Conservation (phyloP, 2,888 invertebrate genomes). For the Drosophila emarginata region DNA sequence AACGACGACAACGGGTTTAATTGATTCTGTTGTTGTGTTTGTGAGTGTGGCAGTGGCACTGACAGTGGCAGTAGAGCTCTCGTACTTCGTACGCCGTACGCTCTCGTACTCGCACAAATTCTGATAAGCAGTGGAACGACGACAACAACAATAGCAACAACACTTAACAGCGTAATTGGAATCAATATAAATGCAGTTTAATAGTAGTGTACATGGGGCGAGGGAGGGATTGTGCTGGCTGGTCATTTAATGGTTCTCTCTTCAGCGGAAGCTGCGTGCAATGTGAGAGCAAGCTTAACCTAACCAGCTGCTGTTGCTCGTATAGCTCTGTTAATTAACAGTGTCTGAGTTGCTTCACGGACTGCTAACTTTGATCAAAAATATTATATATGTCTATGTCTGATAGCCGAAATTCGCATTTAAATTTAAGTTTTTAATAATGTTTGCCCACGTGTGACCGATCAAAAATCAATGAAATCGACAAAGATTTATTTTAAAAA, state of each 20-base stretch:
- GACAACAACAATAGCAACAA: neutral
- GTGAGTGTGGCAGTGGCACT: constrained; percentile 36
- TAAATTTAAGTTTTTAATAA: neutral
- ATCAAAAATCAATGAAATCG: neutral
- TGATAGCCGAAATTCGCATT: neutral
- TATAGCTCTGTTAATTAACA: constrained; percentile 33
- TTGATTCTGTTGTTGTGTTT: constrained; percentile 56
- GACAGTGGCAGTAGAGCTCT: constrained; percentile 30
- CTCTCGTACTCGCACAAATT: constrained; percentile 19
- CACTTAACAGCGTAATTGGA: constrained; percentile 27
- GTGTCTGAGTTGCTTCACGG: constrained; percentile 12
- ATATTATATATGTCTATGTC: neutral
- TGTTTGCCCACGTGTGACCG: neutral
- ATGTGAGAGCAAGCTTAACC: neutral
- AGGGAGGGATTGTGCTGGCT: neutral
- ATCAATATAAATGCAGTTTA: constrained; percentile 41
- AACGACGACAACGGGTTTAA: constrained; percentile 66
- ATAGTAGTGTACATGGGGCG: constrained; percentile 6
- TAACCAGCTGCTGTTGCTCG: neutral
- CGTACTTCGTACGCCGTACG: neutral
- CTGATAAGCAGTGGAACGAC: constrained; percentile 1
- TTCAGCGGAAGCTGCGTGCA: constrained; percentile 1
- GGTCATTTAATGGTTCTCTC: neutral
- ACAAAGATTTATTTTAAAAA: neutral
- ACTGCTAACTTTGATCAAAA: constrained; percentile 1